These are phyloP conservation scores for Elysia chlorotica DNA, from an alignment of 1,140 invertebrate species.

Conservation along the genomic window DNA sequence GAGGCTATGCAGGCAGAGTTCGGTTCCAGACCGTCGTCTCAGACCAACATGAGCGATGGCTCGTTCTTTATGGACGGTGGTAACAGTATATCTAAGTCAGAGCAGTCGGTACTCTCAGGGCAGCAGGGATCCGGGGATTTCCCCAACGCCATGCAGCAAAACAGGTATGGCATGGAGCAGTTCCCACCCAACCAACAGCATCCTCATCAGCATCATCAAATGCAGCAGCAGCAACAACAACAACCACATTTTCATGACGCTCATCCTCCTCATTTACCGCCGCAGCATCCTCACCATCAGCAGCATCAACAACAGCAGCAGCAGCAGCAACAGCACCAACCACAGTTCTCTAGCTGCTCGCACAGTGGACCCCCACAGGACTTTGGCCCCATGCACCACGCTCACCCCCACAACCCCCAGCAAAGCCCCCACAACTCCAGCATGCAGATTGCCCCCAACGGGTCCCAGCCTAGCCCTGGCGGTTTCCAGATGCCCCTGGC, in stretches of 20 bases:
- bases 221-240: slow-evolving; percentile 25
- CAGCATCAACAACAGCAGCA: slow-evolving; percentile 5
- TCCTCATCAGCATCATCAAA: slow-evolving; percentile 19
- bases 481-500: slow-evolving; percentile 15
- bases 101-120: too few relatives aligned
- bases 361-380: too few relatives aligned
- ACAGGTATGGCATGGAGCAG: slow-evolving; percentile 9
- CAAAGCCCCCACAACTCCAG: slow-evolving; percentile 7
- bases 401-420: too few relatives aligned
- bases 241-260: background rate
- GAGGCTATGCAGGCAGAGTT: slow-evolving; percentile 28
- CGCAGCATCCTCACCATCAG: slow-evolving; percentile 23
- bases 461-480: background rate
- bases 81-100: too few relatives aligned
- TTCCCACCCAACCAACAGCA: slow-evolving; percentile 16
- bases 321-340: background rate
- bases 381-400: too few relatives aligned
- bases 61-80: slow-evolving; percentile 47
- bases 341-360: slow-evolving; percentile 19
- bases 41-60: slow-evolving; percentile 16
- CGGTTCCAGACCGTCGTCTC: background rate
- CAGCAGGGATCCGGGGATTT: background rate
- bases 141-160: background rate
- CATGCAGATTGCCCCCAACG: slow-evolving; percentile 11
- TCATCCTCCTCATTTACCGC: too few relatives aligned